A percentile compares a stretch with the other conserved stretches of the same genome.
These are phyloP conservation scores for Drosophila anomelani DNA, from an alignment of 2,888 invertebrate genomes.

Conservation along the genomic window DNA sequence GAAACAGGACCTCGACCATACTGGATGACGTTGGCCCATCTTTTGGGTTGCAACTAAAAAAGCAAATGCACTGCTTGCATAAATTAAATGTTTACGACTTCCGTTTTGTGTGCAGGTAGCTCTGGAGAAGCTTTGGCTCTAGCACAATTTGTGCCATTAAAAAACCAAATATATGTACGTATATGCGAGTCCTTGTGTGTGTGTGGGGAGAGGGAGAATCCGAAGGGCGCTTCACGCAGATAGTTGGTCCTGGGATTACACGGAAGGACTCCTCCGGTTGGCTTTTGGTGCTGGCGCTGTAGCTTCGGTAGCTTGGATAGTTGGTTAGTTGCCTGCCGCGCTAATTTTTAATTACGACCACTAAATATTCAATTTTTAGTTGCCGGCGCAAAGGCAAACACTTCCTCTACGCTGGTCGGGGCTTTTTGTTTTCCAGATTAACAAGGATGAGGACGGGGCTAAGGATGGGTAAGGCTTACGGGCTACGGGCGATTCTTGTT, in stretches of 20 bases:
- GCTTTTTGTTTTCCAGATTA: slow-evolving; percentile 51
- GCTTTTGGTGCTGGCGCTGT: slow-evolving; percentile 11
- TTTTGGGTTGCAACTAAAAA: slow-evolving; percentile 68
- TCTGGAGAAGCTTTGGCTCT: slow-evolving; percentile 47
- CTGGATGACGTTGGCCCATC: slow-evolving; percentile 55
- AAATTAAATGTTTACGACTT: slow-evolving; percentile 77
- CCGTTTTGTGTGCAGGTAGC: slow-evolving; percentile 54
- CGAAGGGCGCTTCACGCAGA: slow-evolving; percentile 17
- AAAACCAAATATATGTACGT: slow-evolving; percentile 66
- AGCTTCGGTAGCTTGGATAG: slow-evolving; percentile 26
- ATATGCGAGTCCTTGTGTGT: slow-evolving; percentile 42
- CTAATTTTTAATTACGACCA: slow-evolving; percentile 78
- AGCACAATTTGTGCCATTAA: slow-evolving; percentile 59
- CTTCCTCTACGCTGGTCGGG: slow-evolving; percentile 54
- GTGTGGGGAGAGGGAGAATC: background rate
- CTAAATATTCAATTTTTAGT: slow-evolving; percentile 79
- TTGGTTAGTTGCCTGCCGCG: slow-evolving; percentile 56
- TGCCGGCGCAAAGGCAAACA: slow-evolving; percentile 61
- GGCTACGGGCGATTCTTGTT: slow-evolving; percentile 45
- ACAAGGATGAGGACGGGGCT: background rate
- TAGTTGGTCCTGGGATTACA: slow-evolving; percentile 45
- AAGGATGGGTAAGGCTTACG: background rate
- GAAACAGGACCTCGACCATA: slow-evolving; percentile 18
- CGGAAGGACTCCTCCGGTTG: slow-evolving; percentile 27
- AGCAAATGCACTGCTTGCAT: slow-evolving; percentile 74